These are phyloP conservation scores for Sciurus vulgaris DNA, from an alignment of 2,797 vertebrate genomes.

Conservation along the genomic window DNA sequence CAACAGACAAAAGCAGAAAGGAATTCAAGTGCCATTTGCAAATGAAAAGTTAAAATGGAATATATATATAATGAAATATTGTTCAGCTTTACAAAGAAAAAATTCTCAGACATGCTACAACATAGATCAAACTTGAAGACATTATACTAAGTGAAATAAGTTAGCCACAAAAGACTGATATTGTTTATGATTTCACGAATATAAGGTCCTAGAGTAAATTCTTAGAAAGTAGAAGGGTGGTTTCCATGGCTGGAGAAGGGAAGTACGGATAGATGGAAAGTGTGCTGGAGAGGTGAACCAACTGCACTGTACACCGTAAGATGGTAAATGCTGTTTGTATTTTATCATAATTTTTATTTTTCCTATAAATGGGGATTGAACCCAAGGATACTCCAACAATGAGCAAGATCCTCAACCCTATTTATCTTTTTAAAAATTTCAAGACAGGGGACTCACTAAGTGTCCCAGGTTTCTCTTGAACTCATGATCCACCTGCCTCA, in stretches of 20 bases:
- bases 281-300: neutral
- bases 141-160: neutral
- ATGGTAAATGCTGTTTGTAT: neutral
- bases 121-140: neutral
- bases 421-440: no score
- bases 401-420: no score
- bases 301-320: neutral
- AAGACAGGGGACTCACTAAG: no score
- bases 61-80: neutral
- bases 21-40: neutral
- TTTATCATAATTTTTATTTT: neutral
- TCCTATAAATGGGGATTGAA: no score
- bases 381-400: no score
- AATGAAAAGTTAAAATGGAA: neutral
- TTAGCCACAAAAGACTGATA: neutral
- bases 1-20: neutral
- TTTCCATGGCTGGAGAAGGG: neutral
- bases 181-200: neutral
- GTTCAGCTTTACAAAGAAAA: slow-evolving; percentile 16
- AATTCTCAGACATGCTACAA: neutral
- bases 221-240: neutral
- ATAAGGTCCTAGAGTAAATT: neutral
- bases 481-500: no score
- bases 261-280: neutral
- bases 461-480: no score